A percentile compares a stretch with the other conserved stretches of the same genome.
phyloP scores from a whole-genome alignment of 2,888 invertebrate genomes.

The Drosophila kuntzei region DNA sequence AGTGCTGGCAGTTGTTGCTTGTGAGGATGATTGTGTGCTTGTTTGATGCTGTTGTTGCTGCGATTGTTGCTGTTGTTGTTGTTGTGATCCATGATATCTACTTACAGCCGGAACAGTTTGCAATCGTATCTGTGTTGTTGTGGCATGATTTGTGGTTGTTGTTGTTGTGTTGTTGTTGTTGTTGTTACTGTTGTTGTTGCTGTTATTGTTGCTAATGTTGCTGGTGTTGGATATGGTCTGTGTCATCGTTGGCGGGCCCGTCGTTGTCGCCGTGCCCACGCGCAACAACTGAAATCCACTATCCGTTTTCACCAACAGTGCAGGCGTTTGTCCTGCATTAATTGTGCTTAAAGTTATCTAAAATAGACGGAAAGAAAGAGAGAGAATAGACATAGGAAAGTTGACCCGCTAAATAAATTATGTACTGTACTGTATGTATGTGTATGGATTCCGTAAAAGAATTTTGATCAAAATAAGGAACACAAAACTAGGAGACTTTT shows the following conservation, averaged over 20 bases:
- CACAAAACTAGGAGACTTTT: too few species aligned
- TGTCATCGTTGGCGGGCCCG: slow-evolving; percentile 86
- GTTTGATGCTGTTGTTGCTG: slow-evolving; percentile 63
- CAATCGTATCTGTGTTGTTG: slow-evolving; percentile 92
- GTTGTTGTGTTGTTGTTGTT: slow-evolving; percentile 68
- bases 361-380: slow-evolving; percentile 69
- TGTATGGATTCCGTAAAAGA: neutral
- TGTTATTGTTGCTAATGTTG: slow-evolving; percentile 62
- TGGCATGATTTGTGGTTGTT: slow-evolving; percentile 85
- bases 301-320: slow-evolving; percentile 97
- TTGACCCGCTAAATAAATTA: slow-evolving; percentile 30
- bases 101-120: slow-evolving; percentile 95
- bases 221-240: slow-evolving; percentile 86
- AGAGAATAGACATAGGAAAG: slow-evolving; percentile 50
- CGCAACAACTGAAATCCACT: slow-evolving; percentile 97
- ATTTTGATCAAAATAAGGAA: too few species aligned
- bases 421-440: slow-evolving; percentile 17
- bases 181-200: slow-evolving; percentile 53
- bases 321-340: slow-evolving; percentile 95
- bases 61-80: slow-evolving; percentile 83
- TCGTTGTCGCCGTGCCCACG: slow-evolving; percentile 92
- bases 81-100: slow-evolving; percentile 89
- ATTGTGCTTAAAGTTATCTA: slow-evolving; percentile 95
- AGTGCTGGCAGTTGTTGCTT: slow-evolving; percentile 78
- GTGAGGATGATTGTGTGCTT: slow-evolving; percentile 67